Evolutionary conservation across 2,113 vertebrate species (phyloP).

Genomic region (Clinocottus analis): DNA sequence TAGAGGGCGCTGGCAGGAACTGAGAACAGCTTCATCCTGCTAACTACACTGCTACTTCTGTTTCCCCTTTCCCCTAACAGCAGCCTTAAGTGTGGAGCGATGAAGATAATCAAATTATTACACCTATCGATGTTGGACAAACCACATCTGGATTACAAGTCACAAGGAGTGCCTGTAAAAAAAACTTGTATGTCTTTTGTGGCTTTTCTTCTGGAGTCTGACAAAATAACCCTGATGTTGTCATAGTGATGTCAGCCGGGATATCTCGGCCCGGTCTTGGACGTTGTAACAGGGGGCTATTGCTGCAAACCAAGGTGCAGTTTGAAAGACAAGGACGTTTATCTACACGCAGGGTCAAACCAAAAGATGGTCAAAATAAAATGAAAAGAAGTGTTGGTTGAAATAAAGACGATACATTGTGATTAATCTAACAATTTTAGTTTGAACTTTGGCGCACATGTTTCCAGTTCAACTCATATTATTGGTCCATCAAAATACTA

Average conservation of each 20-base stretch:
- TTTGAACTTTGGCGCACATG: no score
- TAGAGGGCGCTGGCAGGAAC: slow-evolving; percentile 23
- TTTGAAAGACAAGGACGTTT: neutral
- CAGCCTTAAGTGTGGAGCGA: neutral
- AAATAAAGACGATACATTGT: no score
- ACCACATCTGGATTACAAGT: neutral
- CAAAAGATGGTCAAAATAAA: neutral
- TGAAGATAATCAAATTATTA: neutral
- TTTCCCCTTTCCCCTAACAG: neutral
- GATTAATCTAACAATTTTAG: no score
- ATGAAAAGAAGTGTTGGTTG: no score
- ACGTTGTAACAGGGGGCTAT: neutral
- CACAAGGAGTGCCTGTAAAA: neutral
- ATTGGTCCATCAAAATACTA: no score
- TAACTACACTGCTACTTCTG: neutral
- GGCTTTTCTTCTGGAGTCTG: neutral
- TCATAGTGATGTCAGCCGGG: neutral
- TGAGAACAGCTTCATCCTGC: neutral
- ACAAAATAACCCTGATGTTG: neutral
- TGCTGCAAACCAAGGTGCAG: neutral
- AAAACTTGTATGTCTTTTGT: neutral
- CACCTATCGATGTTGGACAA: neutral
- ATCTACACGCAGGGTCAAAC: neutral
- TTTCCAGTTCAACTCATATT: no score
- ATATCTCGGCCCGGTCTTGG: neutral